phyloP scores from a whole-genome alignment of 2,113 vertebrate species.

The Erpornis zantholeuca region DNA sequence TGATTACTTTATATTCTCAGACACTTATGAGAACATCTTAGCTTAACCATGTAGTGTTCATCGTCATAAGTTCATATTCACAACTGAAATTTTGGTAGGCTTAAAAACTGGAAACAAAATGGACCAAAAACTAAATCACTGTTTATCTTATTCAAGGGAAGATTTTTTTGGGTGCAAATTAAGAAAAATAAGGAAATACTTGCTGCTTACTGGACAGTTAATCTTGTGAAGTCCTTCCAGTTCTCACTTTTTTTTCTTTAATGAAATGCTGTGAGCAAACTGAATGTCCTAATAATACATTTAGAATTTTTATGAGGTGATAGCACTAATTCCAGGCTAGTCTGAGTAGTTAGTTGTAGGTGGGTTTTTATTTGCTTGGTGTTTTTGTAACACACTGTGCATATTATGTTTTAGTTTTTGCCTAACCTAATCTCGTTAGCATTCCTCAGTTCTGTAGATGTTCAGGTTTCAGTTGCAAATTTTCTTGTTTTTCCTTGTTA shows the following conservation, averaged over 20 bases:
- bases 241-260: neutral
- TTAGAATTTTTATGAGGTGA: neutral
- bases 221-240: neutral
- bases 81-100: neutral
- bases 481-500: neutral
- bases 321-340: neutral
- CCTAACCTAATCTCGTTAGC: neutral
- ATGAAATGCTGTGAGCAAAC: neutral
- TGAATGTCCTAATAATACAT: neutral
- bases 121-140: neutral
- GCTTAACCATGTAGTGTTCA: neutral
- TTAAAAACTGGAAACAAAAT: neutral
- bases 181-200: neutral
- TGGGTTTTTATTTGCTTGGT: neutral
- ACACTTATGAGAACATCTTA: neutral
- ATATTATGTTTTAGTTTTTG: neutral
- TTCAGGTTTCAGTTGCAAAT: neutral
- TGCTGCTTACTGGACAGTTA: neutral
- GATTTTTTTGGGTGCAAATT: neutral
- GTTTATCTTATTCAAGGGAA: neutral
- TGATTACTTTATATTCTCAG: neutral
- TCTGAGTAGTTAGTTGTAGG: neutral
- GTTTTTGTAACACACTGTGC: neutral
- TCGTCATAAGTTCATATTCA: neutral
- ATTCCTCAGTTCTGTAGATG: neutral